phyloP scores from a whole-genome alignment of 2,888 invertebrate genomes.

The Shargacucullia verbasci region DNA sequence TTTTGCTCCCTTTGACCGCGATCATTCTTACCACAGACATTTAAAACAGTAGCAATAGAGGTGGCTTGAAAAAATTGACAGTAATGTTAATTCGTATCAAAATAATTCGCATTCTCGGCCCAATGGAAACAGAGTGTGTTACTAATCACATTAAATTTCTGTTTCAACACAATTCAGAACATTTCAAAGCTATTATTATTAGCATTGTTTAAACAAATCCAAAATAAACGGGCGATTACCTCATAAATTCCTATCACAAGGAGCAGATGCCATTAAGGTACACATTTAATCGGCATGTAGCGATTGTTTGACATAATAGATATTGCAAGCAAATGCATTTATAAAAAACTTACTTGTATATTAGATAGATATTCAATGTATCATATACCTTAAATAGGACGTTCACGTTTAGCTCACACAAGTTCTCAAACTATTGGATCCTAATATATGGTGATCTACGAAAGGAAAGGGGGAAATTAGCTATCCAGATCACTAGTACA shows the following conservation, averaged over 20 bases:
- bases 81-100: background rate
- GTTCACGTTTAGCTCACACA: slow-evolving; percentile 3
- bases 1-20: slow-evolving; percentile 57
- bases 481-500: slow-evolving; percentile 5
- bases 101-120: slow-evolving; percentile 18
- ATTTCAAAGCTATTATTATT: slow-evolving; percentile 37
- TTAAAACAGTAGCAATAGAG: slow-evolving; percentile 18
- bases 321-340: slow-evolving; percentile 37
- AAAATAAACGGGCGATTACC: slow-evolving; percentile 43
- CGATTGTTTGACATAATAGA: slow-evolving; percentile 38
- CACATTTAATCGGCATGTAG: slow-evolving; percentile 29
- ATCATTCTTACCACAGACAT: slow-evolving; percentile 24
- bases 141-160: slow-evolving; percentile 31
- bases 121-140: slow-evolving; percentile 22
- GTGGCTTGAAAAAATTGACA: background rate
- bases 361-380: slow-evolving; percentile 21
- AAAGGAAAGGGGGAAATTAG: slow-evolving; percentile 24
- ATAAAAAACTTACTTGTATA: slow-evolving; percentile 14
- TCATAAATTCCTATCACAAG: slow-evolving; percentile 40
- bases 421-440: slow-evolving; percentile 4
- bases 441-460: slow-evolving; percentile 16
- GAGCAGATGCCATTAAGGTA: slow-evolving; percentile 33
- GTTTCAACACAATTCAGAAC: slow-evolving; percentile 29
- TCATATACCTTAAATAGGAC: slow-evolving; percentile 23
- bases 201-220: slow-evolving; percentile 36